Base-by-base conservation (phyloP, 2,797 vertebrate species). In the Sphenodon punctatus region DNA sequence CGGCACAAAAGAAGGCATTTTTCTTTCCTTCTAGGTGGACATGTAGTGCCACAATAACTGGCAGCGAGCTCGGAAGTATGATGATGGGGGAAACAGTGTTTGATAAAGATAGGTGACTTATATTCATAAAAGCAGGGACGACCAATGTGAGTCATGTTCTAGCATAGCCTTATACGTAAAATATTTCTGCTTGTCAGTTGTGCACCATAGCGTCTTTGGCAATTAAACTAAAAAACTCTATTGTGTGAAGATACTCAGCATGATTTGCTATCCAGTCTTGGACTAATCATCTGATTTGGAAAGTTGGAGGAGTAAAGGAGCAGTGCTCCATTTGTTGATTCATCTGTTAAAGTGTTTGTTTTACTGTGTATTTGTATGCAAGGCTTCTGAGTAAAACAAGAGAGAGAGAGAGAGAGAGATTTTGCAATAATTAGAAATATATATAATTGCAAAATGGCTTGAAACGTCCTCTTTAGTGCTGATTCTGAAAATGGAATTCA, bases 241-340 rank as follows among this genome's bases (percentile, higher is more conserved):
- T 10, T 67, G 16, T 84, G 49, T 88, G 59, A 66, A 80, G 73
- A 46, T 82, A 41, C 59, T 84, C 75, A 36, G 25, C 60, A 34
- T 89, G 82, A 87, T 89, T 88, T 89, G 86, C 78, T 90, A 4
- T 80, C 60, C 32, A 13, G 48, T 87, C 85, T 79, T 72, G 65
- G 48, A 63, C 73, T 79, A 55, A 72, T 87, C 78, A 82, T 88
- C 45, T 78, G 82, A 78, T 87, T 55, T 88, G 80, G 58, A 65
- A 87, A 86, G 82, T 2, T 69, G 49, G 65, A 87, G 79, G 45
- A 4, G 0, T 49, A 84, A 45, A 88, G 0, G 27, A 89, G 61
- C 73, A 75, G 73, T 69, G 80, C 61, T 84, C 61, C 45, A 61
- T 82, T 92, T 92, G 53, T 79, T 91, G 84, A 87, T 84, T 88